Percentiles rank a stretch among this genome's conserved stretches.
These are phyloP conservation scores for Empis livida DNA, from an alignment of 2,888 invertebrate species.

Conservation along the genomic window DNA sequence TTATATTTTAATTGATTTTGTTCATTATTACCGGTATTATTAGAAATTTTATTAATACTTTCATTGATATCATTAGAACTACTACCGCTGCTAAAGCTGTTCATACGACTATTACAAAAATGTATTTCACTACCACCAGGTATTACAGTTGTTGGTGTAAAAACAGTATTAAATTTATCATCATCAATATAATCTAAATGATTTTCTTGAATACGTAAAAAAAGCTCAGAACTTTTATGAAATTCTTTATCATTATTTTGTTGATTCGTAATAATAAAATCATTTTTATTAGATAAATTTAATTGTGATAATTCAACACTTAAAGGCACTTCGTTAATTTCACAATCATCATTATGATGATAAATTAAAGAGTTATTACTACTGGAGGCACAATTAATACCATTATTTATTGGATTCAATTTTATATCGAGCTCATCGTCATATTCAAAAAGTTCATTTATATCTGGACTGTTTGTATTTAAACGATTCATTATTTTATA, in stretches of 20 bases:
- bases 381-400: no score
- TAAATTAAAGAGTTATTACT: no score
- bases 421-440: conserved; percentile 10
- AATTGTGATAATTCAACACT: conserved; percentile 12
- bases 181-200: conserved; percentile 11
- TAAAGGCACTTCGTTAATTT: conserved; percentile 7
- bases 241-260: conserved; percentile 4
- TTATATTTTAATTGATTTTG: neutral
- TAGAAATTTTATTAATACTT: conserved; percentile 5
- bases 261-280: neutral
- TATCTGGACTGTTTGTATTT: no score
- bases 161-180: conserved; percentile 6
- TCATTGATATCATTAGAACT: neutral
- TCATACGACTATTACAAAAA: neutral
- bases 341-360: no score
- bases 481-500: no score
- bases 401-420: no score
- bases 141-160: no score
- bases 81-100: neutral
- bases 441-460: conserved; percentile 11
- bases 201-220: conserved; percentile 9
- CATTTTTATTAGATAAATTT: neutral
- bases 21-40: conserved; percentile 7
- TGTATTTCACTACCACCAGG: neutral
- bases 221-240: conserved; percentile 11